These are phyloP conservation scores for Polietes domitor DNA, from an alignment of 2,888 invertebrate genomes.

Conservation along the genomic window DNA sequence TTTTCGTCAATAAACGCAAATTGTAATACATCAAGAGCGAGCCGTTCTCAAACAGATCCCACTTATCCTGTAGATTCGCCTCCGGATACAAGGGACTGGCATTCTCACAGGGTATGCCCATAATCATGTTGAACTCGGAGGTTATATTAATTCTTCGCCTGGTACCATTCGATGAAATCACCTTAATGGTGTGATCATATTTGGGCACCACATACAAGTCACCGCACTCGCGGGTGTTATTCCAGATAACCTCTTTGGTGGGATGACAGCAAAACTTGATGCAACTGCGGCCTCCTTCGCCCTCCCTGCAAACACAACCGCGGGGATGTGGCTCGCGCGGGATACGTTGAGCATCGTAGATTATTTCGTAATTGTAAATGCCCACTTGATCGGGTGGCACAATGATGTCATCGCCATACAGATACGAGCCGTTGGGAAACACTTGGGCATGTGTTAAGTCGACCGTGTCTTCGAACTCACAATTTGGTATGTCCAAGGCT, in stretches of 20 bases:
- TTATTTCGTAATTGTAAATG: conserved; percentile 66
- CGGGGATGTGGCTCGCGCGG: conserved; percentile 65
- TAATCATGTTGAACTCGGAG: background rate
- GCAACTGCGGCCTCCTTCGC: conserved; percentile 61
- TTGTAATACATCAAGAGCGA: conserved; percentile 41
- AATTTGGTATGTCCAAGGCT: conserved; percentile 40
- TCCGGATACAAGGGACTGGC: conserved; percentile 75
- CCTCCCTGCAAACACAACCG: conserved; percentile 73
- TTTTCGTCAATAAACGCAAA: conserved; percentile 35
- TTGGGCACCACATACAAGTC: conserved; percentile 7
- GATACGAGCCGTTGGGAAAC: conserved; percentile 70
- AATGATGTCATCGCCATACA: conserved; percentile 69
- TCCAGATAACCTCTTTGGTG: background rate
- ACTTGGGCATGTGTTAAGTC: conserved; percentile 68
- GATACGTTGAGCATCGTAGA: conserved; percentile 35
- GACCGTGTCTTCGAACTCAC: conserved; percentile 69
- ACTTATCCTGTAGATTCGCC: conserved; percentile 67
- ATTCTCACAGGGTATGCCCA: conserved; percentile 65
- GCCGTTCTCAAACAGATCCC: conserved; percentile 72
- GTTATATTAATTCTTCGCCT: background rate
- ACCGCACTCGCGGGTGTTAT: conserved; percentile 26
- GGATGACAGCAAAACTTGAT: conserved; percentile 72
- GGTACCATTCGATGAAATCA: conserved; percentile 36
- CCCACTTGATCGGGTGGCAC: conserved; percentile 61
- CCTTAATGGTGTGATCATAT: conserved; percentile 40